phyloP scores from a whole-genome alignment of 2,113 vertebrate species.

The Phrynocephalus versicolor region DNA sequence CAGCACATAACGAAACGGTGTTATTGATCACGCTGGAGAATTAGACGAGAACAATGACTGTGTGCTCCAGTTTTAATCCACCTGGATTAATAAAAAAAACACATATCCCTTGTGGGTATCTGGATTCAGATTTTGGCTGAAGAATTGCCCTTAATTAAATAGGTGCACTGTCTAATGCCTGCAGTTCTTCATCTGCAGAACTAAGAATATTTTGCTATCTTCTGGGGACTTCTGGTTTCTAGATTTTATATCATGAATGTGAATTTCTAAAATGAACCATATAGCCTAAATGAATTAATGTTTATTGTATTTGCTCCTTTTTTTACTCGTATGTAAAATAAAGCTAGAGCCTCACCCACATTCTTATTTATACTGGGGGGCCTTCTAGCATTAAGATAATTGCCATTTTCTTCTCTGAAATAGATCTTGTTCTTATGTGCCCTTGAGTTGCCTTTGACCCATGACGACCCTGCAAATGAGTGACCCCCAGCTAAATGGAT shows the following conservation, averaged over 20 bases:
- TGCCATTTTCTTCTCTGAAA: constrained; percentile 60
- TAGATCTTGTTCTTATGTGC: too few species aligned
- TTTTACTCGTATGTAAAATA: constrained; percentile 54
- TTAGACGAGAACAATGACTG: not conserved
- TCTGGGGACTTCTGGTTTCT: constrained; percentile 25
- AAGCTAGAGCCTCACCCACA: constrained; percentile 57
- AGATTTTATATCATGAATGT: constrained; percentile 2
- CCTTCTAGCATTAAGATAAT: constrained; percentile 48
- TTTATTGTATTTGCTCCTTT: constrained; percentile 35
- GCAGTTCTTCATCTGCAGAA: too few species aligned
- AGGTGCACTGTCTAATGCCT: too few species aligned
- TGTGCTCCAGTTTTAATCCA: not conserved
- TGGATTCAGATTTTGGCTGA: rapidly evolving
- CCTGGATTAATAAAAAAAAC: not conserved
- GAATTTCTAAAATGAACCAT: constrained; percentile 40
- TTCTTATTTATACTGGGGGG: constrained; percentile 65
- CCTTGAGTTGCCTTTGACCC: too few species aligned
- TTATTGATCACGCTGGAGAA: constrained; percentile 16
- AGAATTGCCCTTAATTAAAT: too few species aligned
- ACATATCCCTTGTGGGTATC: not conserved
- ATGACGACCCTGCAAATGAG: too few species aligned
- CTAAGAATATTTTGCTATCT: not conserved
- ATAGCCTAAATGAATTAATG: constrained; percentile 44
- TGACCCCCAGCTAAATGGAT: constrained; percentile 14
- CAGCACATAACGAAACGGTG: constrained; percentile 2